Evolutionary conservation across 2,113 vertebrate species (phyloP), one percentile per base, ranked within the genome.

Genomic region (Brevimyrus niger): DNA sequence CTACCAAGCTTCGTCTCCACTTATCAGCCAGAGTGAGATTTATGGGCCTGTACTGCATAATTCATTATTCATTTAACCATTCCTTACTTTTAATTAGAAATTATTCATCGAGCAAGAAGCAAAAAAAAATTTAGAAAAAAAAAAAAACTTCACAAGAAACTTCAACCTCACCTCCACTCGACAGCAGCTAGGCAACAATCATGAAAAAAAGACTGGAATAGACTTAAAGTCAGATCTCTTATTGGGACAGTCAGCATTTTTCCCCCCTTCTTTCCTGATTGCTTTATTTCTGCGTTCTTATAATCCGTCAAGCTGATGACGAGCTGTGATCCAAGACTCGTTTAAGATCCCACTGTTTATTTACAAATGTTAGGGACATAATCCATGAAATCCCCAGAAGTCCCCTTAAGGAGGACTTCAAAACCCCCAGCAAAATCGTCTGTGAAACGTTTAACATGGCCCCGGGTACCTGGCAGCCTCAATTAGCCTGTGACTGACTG

Each of bases 281-380:
- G 90, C 89, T 93, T 90, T 88, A 91, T 90, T 89, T 88, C 90
- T 91, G 69, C 47, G 50, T 89, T 85, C 87, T 84, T 80, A 93
- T 94, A 94, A 95, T 94, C 94, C 91, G 92, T 90, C 91, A 90
- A 69, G 91, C 90, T 91, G 90, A 92, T 93, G 91, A 89, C 89
- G 90, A 93, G 92, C 92, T 91, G 93, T 91, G 92, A 92, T 87
- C 91, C 91, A 93, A 91, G 92, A 92, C 95, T 94, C 92, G 92
- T 92, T 92, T 91, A 94, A 94, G 47, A 95, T 92, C 95, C 92
- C 91, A 92, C 93, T 94, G 92, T 94, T 95, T 94, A 94, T 93
- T 93, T 94, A 95, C 93, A 95, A 96, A 92, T 89, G 93, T 91
- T 90, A 90, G 91, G 90, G 90, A 92, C 91, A 91, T 94, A 95